Evolutionary conservation across 2,113 vertebrate genomes (phyloP).

Genomic region (Plestiodon gilberti): DNA sequence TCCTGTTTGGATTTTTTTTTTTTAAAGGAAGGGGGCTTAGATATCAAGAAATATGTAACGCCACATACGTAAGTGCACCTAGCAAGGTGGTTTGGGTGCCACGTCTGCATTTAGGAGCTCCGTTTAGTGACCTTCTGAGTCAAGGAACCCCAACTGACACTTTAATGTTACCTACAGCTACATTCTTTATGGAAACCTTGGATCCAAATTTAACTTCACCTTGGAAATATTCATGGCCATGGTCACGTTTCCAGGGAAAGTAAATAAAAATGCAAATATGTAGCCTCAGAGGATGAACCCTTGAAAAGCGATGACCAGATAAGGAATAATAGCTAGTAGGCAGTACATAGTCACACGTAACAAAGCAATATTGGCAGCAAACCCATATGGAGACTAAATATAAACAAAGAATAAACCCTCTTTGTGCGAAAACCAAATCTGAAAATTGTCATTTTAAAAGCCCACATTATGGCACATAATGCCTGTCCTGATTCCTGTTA

Average conservation of each 20-base stretch:
- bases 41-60: background rate
- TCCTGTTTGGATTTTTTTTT: background rate
- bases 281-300: background rate
- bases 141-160: background rate
- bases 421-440: background rate
- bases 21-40: background rate
- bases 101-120: background rate
- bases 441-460: background rate
- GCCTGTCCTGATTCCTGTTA: background rate
- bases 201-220: slow-evolving; percentile 10
- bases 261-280: slow-evolving; percentile 17
- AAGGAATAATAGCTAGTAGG: slow-evolving; percentile 1
- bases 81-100: background rate
- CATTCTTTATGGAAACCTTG: background rate
- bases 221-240: slow-evolving; percentile 3
- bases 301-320: slow-evolving; percentile 7
- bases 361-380: background rate
- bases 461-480: background rate
- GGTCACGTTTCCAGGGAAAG: background rate
- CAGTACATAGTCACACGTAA: background rate
- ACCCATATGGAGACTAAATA: background rate
- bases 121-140: background rate
- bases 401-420: background rate
- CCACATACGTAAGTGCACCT: background rate
- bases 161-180: background rate